Conservation (phyloP, 1,140 invertebrate species). For the Heliconius himera region DNA sequence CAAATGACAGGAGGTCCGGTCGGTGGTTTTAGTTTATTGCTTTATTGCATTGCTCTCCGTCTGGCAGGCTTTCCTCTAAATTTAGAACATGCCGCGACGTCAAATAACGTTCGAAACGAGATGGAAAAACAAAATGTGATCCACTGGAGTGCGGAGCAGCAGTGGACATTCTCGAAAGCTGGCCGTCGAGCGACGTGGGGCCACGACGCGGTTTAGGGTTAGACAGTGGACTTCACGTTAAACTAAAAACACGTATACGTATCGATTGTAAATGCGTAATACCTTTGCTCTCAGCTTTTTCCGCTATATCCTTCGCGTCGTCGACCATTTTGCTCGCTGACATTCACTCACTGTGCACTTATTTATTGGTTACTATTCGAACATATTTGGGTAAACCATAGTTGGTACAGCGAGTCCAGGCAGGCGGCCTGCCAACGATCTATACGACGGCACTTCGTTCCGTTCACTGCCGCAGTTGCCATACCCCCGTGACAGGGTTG, state of each 20-base stretch:
- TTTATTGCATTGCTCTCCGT: conserved; percentile 59
- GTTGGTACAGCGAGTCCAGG: conserved; percentile 77
- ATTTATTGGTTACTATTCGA: conserved; percentile 69
- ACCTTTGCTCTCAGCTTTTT: conserved; percentile 80
- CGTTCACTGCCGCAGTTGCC: conserved; percentile 58
- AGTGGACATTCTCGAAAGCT: conserved; percentile 75
- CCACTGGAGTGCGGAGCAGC: conserved; percentile 22
- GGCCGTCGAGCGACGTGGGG: conserved; percentile 71
- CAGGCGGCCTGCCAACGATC: conserved; percentile 77
- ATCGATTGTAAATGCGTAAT: conserved; percentile 75
- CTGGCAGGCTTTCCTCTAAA: conserved; percentile 71
- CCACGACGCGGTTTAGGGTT: conserved; percentile 78
- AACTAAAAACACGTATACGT: conserved; percentile 76
- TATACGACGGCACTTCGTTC: conserved; percentile 79
- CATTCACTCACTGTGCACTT: conserved; percentile 79
- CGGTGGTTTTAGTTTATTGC: conserved; percentile 49
- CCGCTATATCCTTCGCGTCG: conserved; percentile 79
- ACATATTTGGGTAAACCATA: conserved; percentile 81
- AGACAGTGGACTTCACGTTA: conserved; percentile 76
- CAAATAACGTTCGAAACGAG: conserved; percentile 75
- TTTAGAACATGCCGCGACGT: conserved; percentile 78
- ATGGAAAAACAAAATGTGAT: conserved; percentile 75
- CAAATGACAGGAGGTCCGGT: conserved; percentile 57
- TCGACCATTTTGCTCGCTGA: conserved; percentile 80
- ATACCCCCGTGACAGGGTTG: neutral